Percentiles rank a stretch among this genome's conserved stretches.
Evolutionary conservation across 2,797 vertebrate genomes (phyloP).

Genomic region (Poeciliopsis gracilis): DNA sequence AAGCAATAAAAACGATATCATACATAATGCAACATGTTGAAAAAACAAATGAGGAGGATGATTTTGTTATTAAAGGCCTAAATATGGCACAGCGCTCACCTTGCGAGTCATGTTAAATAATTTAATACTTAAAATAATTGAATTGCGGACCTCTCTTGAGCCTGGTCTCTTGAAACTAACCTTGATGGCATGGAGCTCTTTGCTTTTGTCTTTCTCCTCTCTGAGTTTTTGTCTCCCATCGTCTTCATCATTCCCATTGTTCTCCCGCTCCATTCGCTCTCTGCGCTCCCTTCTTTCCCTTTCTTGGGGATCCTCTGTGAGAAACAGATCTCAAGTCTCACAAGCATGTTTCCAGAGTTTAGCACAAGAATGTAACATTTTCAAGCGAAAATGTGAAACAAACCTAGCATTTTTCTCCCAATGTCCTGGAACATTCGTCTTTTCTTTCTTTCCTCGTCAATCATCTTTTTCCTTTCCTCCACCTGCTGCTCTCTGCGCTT

Average conservation of each 20-base stretch:
- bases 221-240: slow-evolving; percentile 95
- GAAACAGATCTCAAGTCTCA: slow-evolving; percentile 12
- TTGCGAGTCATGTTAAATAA: not conserved
- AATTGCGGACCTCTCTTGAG: not conserved
- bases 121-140: not conserved
- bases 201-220: slow-evolving; percentile 97
- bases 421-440: slow-evolving; percentile 94
- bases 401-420: slow-evolving; percentile 97
- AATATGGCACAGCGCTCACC: not conserved
- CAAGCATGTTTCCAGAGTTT: not conserved
- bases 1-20: not conserved
- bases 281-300: slow-evolving; percentile 92
- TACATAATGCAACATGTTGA: not conserved
- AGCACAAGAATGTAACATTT: not conserved
- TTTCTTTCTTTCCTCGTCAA: slow-evolving; percentile 95
- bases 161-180: slow-evolving; percentile 58
- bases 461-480: slow-evolving; percentile 86
- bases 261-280: slow-evolving; percentile 95
- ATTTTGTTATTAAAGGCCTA: not conserved
- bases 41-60: not conserved
- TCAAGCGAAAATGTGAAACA: slow-evolving; percentile 26
- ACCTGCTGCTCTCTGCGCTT: slow-evolving; percentile 89
- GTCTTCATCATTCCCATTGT: slow-evolving; percentile 93
- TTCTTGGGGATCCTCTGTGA: slow-evolving; percentile 95
- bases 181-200: slow-evolving; percentile 97